phyloP scores from a whole-genome alignment of 35 echinoderm and acorn worm species.

The Antedon bifida region DNA sequence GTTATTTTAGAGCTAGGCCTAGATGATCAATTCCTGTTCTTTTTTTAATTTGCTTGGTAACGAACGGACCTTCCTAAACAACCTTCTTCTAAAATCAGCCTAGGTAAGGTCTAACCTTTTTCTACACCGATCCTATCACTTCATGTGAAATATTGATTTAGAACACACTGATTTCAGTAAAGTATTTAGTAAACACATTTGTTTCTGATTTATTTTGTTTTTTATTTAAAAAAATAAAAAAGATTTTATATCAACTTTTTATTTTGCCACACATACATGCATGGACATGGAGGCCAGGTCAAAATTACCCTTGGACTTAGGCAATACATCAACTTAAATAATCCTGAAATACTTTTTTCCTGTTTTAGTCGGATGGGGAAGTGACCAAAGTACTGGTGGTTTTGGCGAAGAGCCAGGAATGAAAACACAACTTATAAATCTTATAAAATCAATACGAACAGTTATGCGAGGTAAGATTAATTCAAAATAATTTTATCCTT shows the following conservation, averaged over 20 bases:
- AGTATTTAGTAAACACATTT: too few relatives aligned
- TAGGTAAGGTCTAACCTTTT: background rate
- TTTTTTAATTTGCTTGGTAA: background rate
- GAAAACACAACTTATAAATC: slow-evolving; percentile 88
- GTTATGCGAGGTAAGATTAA: slow-evolving; percentile 86
- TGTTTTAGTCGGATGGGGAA: slow-evolving; percentile 85
- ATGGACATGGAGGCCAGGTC: too few relatives aligned
- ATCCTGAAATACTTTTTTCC: background rate
- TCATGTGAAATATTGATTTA: too few relatives aligned
- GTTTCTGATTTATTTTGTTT: too few relatives aligned
- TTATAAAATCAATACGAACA: slow-evolving; percentile 85
- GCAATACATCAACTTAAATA: too few relatives aligned
- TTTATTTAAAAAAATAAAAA: too few relatives aligned
- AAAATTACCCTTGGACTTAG: too few relatives aligned
- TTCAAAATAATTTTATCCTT: background rate
- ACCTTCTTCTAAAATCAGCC: background rate
- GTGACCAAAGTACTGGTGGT: slow-evolving; percentile 69
- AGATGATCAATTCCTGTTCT: background rate
- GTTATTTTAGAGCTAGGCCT: background rate
- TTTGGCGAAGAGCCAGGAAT: slow-evolving; percentile 98
- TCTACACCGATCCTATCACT: too few relatives aligned
- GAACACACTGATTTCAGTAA: too few relatives aligned
- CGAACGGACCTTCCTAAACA: background rate
- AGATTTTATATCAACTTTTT: too few relatives aligned
- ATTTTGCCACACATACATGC: too few relatives aligned